Conservation (phyloP, 2,888 invertebrate species). For the Cryptophagus acutangulus region DNA sequence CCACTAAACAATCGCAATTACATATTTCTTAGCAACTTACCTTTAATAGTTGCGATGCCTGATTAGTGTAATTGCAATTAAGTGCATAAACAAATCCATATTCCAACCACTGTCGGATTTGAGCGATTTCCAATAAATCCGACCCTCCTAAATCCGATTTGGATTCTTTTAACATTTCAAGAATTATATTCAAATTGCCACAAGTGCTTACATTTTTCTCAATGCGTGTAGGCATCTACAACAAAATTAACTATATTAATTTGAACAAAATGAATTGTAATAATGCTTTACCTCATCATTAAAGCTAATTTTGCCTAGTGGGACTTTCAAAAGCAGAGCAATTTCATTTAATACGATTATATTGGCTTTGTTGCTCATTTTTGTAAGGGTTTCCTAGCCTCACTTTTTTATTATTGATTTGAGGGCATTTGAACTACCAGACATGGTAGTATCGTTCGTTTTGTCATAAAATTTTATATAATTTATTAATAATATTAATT, state of each 20-base stretch:
- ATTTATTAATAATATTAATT: too few species aligned
- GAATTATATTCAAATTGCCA: conserved; percentile 39
- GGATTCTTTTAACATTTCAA: conserved; percentile 33
- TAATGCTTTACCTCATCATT: neutral
- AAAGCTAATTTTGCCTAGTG: neutral
- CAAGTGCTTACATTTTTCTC: conserved; percentile 29
- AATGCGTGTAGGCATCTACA: conserved; percentile 31
- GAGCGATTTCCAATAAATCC: conserved; percentile 32
- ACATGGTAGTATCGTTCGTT: too few species aligned
- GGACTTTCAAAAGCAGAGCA: neutral
- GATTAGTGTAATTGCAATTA: conserved; percentile 23
- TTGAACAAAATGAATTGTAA: neutral
- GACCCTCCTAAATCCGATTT: conserved; percentile 28
- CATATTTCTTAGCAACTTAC: conserved; percentile 24
- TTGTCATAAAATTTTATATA: too few species aligned
- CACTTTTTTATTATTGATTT: too few species aligned
- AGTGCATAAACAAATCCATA: conserved; percentile 38
- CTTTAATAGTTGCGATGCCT: conserved; percentile 30
- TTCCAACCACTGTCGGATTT: conserved; percentile 44
- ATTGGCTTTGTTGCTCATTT: too few species aligned
- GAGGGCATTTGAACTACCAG: too few species aligned
- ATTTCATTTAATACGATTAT: conserved; percentile 2
- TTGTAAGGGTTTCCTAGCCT: too few species aligned
- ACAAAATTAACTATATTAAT: conserved; percentile 7
- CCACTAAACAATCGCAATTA: neutral